Evolutionary conservation across 2,797 vertebrate genomes (phyloP).

Genomic region (Trachops cirrhosus): DNA sequence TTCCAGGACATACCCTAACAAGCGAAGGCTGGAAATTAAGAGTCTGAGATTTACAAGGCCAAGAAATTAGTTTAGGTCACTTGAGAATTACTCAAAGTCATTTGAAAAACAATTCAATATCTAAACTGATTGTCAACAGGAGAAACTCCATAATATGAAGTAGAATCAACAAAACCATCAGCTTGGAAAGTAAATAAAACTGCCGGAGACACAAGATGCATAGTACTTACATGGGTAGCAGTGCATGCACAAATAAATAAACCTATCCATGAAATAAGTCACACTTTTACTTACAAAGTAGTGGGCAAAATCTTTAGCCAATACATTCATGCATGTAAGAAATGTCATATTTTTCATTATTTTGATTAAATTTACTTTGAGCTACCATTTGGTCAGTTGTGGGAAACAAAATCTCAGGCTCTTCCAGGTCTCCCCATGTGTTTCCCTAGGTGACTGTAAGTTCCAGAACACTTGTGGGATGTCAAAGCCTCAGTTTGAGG

Average conservation of each 20-base stretch:
- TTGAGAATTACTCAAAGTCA: conserved; percentile 31
- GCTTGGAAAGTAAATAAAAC: conserved; percentile 40
- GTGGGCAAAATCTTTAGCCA: neutral
- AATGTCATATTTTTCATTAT: neutral
- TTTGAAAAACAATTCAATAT: conserved; percentile 42
- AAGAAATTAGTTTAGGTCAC: conserved; percentile 54
- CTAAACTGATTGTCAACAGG: neutral
- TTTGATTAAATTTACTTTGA: conserved; percentile 32
- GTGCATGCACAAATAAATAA: neutral
- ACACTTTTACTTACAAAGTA: neutral
- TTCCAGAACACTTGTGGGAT: neutral
- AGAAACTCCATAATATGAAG: neutral
- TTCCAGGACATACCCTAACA: neutral
- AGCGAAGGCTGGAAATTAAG: conserved; percentile 50
- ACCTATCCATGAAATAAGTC: neutral
- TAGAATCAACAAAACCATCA: conserved; percentile 5
- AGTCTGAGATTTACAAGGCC: conserved; percentile 47
- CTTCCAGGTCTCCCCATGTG: neutral
- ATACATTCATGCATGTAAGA: neutral
- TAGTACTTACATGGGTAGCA: neutral
- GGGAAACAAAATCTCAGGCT: neutral
- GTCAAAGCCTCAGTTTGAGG: neutral
- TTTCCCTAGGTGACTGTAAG: neutral
- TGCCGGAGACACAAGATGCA: neutral
- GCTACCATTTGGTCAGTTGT: neutral